Evolutionary conservation across 2,888 invertebrate genomes (phyloP).

Genomic region (Liopterus haemorrhoidalis): DNA sequence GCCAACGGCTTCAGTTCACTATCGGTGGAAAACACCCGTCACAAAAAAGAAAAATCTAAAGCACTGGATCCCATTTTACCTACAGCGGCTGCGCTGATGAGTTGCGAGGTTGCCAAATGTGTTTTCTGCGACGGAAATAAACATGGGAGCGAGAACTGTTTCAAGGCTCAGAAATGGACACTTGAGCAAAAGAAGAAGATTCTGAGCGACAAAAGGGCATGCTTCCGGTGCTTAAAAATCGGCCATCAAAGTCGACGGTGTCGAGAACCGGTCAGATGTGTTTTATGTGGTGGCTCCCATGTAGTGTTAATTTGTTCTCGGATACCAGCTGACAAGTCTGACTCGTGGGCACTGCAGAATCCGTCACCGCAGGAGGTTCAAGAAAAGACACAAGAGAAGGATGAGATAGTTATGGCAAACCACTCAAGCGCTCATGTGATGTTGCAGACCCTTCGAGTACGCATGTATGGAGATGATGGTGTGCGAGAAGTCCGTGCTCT

Average conservation of each 20-base stretch:
- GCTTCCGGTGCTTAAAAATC: conserved; percentile 31
- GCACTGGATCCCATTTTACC: too few species aligned
- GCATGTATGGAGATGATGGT: neutral
- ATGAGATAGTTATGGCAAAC: conserved; percentile 1
- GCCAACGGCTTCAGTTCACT: too few species aligned
- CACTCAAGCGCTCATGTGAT: conserved; percentile 9
- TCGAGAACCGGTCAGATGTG: conserved; percentile 26
- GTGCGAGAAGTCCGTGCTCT: neutral
- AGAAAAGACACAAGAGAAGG: neutral
- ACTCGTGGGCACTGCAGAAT: conserved; percentile 7
- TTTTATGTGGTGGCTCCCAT: conserved; percentile 30
- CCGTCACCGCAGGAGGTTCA: too few species aligned
- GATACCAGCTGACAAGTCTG: conserved; percentile 12
- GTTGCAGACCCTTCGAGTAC: conserved; percentile 9
- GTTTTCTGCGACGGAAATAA: conserved; percentile 8
- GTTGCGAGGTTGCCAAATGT: neutral
- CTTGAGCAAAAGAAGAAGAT: conserved; percentile 19
- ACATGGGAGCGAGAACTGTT: conserved; percentile 27
- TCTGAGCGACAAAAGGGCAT: conserved; percentile 25
- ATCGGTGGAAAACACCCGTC: too few species aligned
- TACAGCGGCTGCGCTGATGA: neutral
- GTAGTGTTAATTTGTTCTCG: conserved; percentile 31
- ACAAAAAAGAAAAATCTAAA: conserved; percentile 6
- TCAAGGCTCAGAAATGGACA: conserved; percentile 25
- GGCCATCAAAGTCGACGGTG: conserved; percentile 30